Evolutionary conservation across 2,797 vertebrate genomes (phyloP).

Genomic region (Pseudocheirus occidentalis): DNA sequence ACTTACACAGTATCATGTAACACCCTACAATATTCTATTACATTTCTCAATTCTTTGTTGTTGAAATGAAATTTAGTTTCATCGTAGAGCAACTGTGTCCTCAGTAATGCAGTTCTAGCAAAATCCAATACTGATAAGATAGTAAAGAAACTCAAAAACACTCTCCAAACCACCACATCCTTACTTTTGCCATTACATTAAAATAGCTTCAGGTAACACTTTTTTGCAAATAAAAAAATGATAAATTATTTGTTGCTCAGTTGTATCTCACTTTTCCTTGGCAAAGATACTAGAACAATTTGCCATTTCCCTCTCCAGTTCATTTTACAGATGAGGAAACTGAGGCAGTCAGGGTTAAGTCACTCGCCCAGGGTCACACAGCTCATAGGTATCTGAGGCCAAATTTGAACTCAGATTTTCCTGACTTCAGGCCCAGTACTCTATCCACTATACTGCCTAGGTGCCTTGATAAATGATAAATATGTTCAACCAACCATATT

Average conservation of each 20-base stretch:
- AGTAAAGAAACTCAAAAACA: constrained; percentile 49
- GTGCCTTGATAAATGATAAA: not conserved
- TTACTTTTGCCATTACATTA: constrained; percentile 33
- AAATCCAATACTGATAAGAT: constrained; percentile 40
- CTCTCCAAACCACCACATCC: not conserved
- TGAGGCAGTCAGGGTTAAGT: not conserved
- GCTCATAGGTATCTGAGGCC: not conserved
- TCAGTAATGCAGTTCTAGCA: constrained; percentile 44
- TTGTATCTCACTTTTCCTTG: not conserved
- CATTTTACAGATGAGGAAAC: not conserved
- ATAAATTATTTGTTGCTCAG: not conserved
- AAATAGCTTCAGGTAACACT: constrained; percentile 55
- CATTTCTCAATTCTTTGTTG: constrained; percentile 37
- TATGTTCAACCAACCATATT: constrained; percentile 14
- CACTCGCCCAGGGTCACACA: not conserved
- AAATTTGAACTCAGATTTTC: not conserved
- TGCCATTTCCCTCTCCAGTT: not conserved
- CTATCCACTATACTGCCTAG: not conserved
- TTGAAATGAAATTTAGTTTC: constrained; percentile 62
- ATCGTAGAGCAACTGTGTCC: constrained; percentile 40
- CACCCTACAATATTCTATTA: not conserved
- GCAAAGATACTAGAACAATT: not conserved
- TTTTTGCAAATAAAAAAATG: constrained; percentile 18
- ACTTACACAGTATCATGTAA: not conserved
- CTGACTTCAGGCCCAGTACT: not conserved